Evolutionary conservation across 2,113 vertebrate species (phyloP).

Genomic region (Parus major): DNA sequence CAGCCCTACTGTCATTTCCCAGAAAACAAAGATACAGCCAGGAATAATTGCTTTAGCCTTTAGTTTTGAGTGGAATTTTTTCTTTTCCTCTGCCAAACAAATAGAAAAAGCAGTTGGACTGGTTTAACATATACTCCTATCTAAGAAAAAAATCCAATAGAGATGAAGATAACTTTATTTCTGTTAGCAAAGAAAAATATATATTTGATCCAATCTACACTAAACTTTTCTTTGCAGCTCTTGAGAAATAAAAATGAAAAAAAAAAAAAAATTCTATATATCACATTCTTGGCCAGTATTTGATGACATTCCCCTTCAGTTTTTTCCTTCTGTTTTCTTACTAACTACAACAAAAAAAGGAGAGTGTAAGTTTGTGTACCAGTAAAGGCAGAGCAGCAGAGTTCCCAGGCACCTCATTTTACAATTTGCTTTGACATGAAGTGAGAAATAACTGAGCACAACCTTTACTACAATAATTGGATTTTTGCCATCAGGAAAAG

Average conservation of each 20-base stretch:
- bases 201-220: conserved; percentile 36
- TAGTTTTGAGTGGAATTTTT: conserved; percentile 17
- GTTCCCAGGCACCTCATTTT: conserved; percentile 39
- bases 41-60: conserved; percentile 44
- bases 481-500: conserved; percentile 67
- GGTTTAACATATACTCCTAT: conserved; percentile 24
- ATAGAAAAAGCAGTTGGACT: conserved; percentile 12
- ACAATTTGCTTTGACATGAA: conserved; percentile 51
- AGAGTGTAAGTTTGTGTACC: neutral
- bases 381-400: conserved; percentile 5
- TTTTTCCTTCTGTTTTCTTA: conserved; percentile 43
- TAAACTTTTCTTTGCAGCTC: conserved; percentile 6
- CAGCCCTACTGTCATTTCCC: neutral
- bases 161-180: conserved; percentile 35
- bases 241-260: neutral
- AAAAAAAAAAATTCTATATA: neutral
- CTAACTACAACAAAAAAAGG: conserved; percentile 26
- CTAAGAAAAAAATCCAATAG: conserved; percentile 43
- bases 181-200: conserved; percentile 15
- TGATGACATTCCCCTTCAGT: conserved; percentile 1
- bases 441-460: conserved; percentile 54
- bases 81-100: neutral
- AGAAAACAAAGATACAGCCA: neutral
- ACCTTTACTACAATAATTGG: conserved; percentile 66
- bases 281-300: neutral